Conservation (phyloP, 2,888 invertebrate genomes). For the Callimorpha dominula region DNA sequence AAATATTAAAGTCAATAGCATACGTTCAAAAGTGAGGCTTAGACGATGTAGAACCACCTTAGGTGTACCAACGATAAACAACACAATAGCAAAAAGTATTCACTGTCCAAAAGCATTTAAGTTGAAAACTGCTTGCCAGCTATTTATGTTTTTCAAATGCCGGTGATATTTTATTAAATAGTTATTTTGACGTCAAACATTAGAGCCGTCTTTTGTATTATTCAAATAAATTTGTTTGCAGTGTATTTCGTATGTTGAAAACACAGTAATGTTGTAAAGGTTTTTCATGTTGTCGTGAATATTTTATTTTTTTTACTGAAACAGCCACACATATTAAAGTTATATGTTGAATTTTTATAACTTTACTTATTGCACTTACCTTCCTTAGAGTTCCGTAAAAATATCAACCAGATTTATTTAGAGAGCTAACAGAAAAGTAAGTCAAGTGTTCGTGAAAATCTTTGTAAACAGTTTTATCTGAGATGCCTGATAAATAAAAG, state of each 20-base stretch:
- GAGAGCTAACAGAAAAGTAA: neutral
- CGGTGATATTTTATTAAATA: conserved; percentile 8
- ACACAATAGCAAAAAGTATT: neutral
- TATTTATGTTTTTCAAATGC: neutral
- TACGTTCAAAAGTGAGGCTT: conserved; percentile 5
- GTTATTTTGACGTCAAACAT: conserved; percentile 14
- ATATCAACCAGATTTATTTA: neutral
- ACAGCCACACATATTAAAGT: neutral
- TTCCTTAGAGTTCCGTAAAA: neutral
- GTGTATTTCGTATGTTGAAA: conserved; percentile 13
- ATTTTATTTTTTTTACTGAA: neutral
- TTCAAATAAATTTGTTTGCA: conserved; percentile 17
- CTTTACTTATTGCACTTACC: neutral
- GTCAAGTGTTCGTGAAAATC: neutral
- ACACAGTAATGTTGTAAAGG: neutral
- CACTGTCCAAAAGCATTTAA: neutral
- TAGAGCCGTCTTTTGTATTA: conserved; percentile 5
- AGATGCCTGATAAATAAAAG: neutral
- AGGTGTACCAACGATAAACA: neutral
- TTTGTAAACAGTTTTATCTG: neutral
- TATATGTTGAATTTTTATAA: neutral
- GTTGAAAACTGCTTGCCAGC: neutral
- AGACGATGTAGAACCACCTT: neutral
- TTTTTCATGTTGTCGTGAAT: neutral
- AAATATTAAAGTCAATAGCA: conserved; percentile 12